Evolutionary conservation across 2,113 vertebrate genomes (phyloP).

Genomic region (Formicarius rufipectus): DNA sequence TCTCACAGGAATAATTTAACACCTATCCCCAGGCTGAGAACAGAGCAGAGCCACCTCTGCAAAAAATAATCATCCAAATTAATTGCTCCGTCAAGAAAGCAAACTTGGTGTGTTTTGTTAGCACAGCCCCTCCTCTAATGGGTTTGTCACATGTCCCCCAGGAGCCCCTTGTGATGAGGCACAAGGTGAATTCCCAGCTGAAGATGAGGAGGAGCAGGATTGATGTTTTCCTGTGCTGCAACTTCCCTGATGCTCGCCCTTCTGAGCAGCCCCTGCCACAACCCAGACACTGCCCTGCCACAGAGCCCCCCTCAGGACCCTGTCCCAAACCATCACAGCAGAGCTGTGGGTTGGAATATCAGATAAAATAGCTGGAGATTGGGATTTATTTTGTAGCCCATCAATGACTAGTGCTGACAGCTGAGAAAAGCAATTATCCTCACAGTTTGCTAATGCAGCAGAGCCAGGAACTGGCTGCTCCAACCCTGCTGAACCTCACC

Average conservation of each 20-base stretch:
- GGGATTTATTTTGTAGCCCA: not conserved
- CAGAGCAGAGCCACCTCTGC: not conserved
- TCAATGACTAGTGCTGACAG: not conserved
- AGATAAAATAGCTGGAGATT: not conserved
- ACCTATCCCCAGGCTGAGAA: not conserved
- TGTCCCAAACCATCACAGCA: accelerated
- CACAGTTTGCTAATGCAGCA: not conserved
- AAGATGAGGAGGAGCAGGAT: not conserved
- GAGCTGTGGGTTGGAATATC: not conserved
- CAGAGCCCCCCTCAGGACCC: not conserved
- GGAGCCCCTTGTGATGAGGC: not conserved
- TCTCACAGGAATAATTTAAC: slow-evolving; percentile 54
- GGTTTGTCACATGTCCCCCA: not conserved
- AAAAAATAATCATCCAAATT: not conserved
- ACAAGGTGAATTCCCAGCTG: not conserved
- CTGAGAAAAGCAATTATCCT: not conserved
- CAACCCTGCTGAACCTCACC: not conserved
- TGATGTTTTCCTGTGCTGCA: not conserved
- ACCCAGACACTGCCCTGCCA: no score
- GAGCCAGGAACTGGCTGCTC: not conserved
- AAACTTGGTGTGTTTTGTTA: not conserved
- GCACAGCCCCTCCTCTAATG: not conserved
- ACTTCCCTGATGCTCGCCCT: not conserved
- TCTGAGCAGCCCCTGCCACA: not conserved
- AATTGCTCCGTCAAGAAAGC: not conserved